A percentile compares a stretch with the other conserved stretches of the same genome.
These are phyloP conservation scores for Cephalotes varians DNA, from an alignment of 2,888 invertebrate genomes.

Conservation along the genomic window DNA sequence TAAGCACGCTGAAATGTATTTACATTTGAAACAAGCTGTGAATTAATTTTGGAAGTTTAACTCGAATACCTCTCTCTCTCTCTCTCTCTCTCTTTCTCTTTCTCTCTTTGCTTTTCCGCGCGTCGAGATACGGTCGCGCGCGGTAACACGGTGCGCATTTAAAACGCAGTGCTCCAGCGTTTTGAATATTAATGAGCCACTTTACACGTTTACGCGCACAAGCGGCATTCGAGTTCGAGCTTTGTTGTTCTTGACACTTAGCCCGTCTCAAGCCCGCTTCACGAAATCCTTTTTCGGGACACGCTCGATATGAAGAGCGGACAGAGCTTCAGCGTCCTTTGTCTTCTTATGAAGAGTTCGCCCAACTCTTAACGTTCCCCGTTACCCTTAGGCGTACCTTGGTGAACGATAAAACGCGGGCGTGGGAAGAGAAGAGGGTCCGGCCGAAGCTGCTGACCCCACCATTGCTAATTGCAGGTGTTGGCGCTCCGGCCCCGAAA, in stretches of 20 bases:
- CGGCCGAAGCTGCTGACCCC: conserved; percentile 60
- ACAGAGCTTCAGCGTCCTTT: conserved; percentile 47
- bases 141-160: conserved; percentile 41
- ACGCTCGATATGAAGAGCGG: conserved; percentile 21
- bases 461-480: conserved; percentile 80
- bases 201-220: conserved; percentile 50
- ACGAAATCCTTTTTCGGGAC: conserved; percentile 32
- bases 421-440: conserved; percentile 72
- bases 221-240: conserved; percentile 42
- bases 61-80: not conserved
- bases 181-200: conserved; percentile 55
- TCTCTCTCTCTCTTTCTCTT: not conserved
- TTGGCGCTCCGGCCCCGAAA: conserved; percentile 73
- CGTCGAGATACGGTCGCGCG: conserved; percentile 23
- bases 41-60: conserved; percentile 49
- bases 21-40: conserved; percentile 45
- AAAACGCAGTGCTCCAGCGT: conserved; percentile 40
- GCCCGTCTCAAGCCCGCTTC: conserved; percentile 20
- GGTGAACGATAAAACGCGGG: conserved; percentile 61
- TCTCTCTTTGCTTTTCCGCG: not conserved
- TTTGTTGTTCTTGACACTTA: conserved; percentile 55
- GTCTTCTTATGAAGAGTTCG: conserved; percentile 51
- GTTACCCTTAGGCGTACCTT: conserved; percentile 44
- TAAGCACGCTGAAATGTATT: conserved; percentile 37
- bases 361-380: conserved; percentile 38